phyloP scores from a whole-genome alignment of 2,797 vertebrate genomes.

The Rhinoraja longicauda region DNA sequence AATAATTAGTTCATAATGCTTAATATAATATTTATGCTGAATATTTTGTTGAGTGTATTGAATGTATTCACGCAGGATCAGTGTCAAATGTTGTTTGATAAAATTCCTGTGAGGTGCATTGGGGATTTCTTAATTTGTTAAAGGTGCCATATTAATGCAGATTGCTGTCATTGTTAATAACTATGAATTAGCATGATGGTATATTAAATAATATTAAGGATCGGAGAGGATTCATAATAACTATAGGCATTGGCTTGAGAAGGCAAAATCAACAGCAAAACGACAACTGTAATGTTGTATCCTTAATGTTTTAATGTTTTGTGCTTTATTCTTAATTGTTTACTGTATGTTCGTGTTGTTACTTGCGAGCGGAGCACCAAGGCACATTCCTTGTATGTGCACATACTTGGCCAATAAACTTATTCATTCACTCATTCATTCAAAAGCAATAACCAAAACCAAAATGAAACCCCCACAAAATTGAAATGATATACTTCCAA shows the following conservation, averaged over 20 bases:
- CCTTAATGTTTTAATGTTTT: too few relatives aligned
- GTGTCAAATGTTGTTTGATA: neutral
- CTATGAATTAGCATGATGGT: neutral
- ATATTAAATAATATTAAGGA: neutral
- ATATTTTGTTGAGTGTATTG: neutral
- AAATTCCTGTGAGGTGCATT: neutral
- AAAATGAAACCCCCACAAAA: conserved; percentile 1
- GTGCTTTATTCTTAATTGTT: too few relatives aligned
- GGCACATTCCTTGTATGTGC: too few relatives aligned
- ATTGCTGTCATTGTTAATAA: neutral
- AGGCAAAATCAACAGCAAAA: neutral
- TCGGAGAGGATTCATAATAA: neutral
- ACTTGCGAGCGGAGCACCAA: too few relatives aligned
- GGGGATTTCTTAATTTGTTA: neutral
- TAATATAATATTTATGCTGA: neutral
- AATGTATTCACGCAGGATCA: neutral
- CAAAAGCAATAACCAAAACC: conserved; percentile 23
- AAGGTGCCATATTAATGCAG: neutral
- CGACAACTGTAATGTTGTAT: too few relatives aligned
- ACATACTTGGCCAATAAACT: too few relatives aligned
- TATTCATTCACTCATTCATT: too few relatives aligned
- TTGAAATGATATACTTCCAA: conserved; percentile 2
- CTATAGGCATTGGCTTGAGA: neutral
- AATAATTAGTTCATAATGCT: neutral
- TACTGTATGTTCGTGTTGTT: too few relatives aligned